phyloP scores from a whole-genome alignment of 2,113 vertebrate genomes.

The Clarias gariepinus region DNA sequence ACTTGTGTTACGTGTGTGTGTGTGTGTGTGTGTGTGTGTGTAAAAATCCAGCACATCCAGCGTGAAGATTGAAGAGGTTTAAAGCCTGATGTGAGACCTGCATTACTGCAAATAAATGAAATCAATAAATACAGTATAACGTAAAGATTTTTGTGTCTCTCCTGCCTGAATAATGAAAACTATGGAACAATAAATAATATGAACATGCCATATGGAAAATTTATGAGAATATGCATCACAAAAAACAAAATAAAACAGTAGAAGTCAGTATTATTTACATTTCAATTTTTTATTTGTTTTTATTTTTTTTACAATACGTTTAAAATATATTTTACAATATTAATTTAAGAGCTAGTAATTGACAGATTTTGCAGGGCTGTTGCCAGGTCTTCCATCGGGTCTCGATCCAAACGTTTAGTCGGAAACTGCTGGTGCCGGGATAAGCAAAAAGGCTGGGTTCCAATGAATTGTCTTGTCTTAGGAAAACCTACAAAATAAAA shows the following conservation, averaged over 20 bases:
- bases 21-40: too few species aligned
- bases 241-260: not conserved
- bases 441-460: not conserved
- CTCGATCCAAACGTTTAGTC: too few species aligned
- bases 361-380: not conserved
- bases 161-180: not conserved
- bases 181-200: not conserved
- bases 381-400: not conserved
- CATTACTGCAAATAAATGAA: not conserved
- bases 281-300: not conserved
- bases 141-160: not conserved
- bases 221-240: not conserved
- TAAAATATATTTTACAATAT: not conserved
- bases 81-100: not conserved
- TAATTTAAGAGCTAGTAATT: not conserved
- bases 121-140: not conserved
- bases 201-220: not conserved
- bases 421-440: not conserved
- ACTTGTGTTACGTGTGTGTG: too few species aligned
- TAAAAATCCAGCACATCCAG: not conserved
- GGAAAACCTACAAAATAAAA: not conserved
- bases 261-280: not conserved
- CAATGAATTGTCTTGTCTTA: not conserved
- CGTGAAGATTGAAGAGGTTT: not conserved
- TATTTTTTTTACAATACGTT: not conserved